Percentiles rank a stretch among this genome's conserved stretches.
Evolutionary conservation across 2,113 vertebrate species (phyloP).

Genomic region (Mirza zaza): DNA sequence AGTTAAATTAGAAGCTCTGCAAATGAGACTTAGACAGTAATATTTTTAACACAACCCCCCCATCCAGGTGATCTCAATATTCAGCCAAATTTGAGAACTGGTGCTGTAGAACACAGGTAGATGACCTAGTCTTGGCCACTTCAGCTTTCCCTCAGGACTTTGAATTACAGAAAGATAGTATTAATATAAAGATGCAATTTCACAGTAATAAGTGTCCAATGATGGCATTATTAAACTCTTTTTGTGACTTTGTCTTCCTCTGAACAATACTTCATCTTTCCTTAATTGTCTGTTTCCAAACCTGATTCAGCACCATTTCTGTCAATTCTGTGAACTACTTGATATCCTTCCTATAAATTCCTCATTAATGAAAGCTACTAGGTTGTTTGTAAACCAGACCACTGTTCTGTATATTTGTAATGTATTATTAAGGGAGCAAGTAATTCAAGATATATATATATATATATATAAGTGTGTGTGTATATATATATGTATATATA

Average conservation of each 20-base stretch:
- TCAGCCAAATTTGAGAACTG: background rate
- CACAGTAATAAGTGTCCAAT: background rate
- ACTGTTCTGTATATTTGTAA: background rate
- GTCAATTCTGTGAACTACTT: background rate
- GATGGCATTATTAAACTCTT: background rate
- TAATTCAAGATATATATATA: background rate
- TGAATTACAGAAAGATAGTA: background rate
- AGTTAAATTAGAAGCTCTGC: background rate
- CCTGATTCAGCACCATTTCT: background rate
- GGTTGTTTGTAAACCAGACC: background rate
- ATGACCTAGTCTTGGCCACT: background rate
- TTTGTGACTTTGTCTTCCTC: background rate
- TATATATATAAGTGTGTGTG: too few relatives aligned
- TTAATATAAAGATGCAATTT: background rate
- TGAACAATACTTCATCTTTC: background rate
- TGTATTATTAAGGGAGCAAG: background rate
- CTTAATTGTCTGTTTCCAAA: background rate
- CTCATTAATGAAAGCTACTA: background rate
- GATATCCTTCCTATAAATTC: background rate
- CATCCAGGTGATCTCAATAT: background rate
- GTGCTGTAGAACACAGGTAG: background rate
- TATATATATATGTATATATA: fast-evolving
- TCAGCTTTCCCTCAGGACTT: background rate
- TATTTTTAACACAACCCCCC: background rate
- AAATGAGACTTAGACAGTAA: background rate